A percentile compares a stretch with the other conserved stretches of the same genome.
Conservation (phyloP, 1,140 invertebrate genomes). For the Rhysida immarginata region DNA sequence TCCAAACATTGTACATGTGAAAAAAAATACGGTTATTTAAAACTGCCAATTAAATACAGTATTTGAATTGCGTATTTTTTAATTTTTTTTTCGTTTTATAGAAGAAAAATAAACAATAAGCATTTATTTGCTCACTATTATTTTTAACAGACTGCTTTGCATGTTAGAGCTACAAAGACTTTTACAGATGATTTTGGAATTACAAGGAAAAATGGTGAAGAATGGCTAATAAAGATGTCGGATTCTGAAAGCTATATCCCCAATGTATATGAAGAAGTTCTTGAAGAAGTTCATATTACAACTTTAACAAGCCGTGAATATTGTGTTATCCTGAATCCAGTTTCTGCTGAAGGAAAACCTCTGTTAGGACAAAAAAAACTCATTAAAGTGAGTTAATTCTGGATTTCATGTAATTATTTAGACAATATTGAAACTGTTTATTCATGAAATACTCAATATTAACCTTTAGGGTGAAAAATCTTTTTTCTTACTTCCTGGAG, state of each 20-base stretch:
- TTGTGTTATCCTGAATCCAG: conserved; percentile 35
- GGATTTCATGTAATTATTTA: no score
- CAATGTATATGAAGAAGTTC: conserved; percentile 36
- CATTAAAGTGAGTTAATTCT: conserved; percentile 29
- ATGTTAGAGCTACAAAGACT: conserved; percentile 32
- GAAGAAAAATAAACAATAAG: no score
- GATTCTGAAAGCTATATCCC: conserved; percentile 38
- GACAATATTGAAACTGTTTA: no score
- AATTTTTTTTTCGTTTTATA: no score
- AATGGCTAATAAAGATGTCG: conserved; percentile 35
- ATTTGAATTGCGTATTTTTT: no score
- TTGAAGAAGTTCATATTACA: conserved; percentile 32
- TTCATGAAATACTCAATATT: not conserved
- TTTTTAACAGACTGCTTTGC: conserved; percentile 31
- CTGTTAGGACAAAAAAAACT: conserved; percentile 35
- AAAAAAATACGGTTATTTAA: no score
- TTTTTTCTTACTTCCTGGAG: conserved; percentile 37
- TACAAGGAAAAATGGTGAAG: conserved; percentile 36
- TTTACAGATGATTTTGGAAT: conserved; percentile 34
- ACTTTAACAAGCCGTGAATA: conserved; percentile 35
- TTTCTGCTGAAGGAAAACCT: conserved; percentile 30
- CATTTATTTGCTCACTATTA: no score
- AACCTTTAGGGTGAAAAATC: conserved; percentile 31
- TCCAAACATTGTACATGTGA: no score
- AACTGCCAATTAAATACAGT: no score